Conservation (phyloP, 1,140 invertebrate genomes). For the Ruditapes philippinarum region DNA sequence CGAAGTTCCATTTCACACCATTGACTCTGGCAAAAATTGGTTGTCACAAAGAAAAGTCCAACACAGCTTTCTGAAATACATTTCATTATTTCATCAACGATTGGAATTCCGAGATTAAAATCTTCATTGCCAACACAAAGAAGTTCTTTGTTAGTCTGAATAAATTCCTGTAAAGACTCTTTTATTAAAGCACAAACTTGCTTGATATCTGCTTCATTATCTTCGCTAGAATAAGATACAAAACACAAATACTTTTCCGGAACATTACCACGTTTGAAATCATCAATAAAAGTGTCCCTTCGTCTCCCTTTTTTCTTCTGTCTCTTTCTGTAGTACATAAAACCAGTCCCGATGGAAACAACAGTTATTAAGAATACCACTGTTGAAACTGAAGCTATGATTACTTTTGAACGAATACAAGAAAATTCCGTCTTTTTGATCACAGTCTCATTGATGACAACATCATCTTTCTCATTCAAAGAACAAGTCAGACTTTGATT, state of each 20-base stretch:
- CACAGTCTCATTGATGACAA: background rate
- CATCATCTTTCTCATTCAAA: background rate
- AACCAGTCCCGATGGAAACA: background rate
- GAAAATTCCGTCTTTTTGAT: background rate
- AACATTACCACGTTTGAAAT: background rate
- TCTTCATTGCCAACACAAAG: background rate
- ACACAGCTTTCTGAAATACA: background rate
- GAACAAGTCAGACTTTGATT: background rate
- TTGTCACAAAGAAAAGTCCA: background rate
- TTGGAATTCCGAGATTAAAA: background rate
- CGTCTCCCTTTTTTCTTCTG: too few relatives aligned
- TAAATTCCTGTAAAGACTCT: too few relatives aligned
- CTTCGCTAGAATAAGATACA: background rate
- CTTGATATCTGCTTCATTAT: too few relatives aligned
- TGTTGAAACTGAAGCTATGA: background rate
- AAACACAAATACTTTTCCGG: background rate
- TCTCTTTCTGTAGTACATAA: background rate
- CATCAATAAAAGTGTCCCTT: background rate
- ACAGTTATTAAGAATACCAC: background rate
- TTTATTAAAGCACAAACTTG: too few relatives aligned
- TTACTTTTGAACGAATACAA: background rate
- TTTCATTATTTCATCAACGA: background rate
- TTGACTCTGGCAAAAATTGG: background rate
- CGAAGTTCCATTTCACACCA: slow-evolving; percentile 19
- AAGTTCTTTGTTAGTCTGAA: too few relatives aligned